phyloP scores from a whole-genome alignment of 2,113 vertebrate species.

The Lampris megalopsis region DNA sequence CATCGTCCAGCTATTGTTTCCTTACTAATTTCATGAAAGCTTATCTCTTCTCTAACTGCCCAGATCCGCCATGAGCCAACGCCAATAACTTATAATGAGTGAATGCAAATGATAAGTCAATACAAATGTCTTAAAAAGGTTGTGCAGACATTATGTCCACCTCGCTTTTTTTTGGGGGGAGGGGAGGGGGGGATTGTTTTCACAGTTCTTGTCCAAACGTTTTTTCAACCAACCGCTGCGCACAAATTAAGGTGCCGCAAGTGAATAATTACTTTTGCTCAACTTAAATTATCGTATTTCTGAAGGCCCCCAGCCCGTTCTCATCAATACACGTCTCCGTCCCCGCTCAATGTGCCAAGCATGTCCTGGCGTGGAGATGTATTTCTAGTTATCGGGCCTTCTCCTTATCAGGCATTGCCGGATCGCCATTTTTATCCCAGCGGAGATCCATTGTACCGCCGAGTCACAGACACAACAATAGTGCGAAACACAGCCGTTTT shows the following conservation, averaged over 20 bases:
- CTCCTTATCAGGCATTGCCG: conserved; percentile 16
- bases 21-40: neutral
- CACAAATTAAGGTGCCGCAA: too few relatives aligned
- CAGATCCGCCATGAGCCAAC: too few relatives aligned
- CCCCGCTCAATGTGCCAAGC: conserved; percentile 2
- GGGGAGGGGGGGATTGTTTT: too few relatives aligned
- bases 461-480: conserved; percentile 39
- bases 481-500: conserved; percentile 18
- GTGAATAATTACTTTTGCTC: neutral
- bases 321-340: neutral
- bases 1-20: conserved; percentile 20
- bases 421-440: conserved; percentile 30
- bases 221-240: too few relatives aligned
- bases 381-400: conserved; percentile 22
- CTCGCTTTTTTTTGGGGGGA: neutral
- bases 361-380: conserved; percentile 25
- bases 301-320: neutral
- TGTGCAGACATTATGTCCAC: neutral
- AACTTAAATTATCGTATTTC: conserved; percentile 8
- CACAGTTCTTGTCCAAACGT: too few relatives aligned
- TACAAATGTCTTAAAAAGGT: neutral
- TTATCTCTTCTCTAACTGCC: neutral
- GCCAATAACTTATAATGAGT: too few relatives aligned
- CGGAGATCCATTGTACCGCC: conserved; percentile 33
- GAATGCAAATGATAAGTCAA: neutral